These are phyloP conservation scores for Lagenorhynchus albirostris DNA, from an alignment of 2,113 vertebrate species.

Conservation along the genomic window DNA sequence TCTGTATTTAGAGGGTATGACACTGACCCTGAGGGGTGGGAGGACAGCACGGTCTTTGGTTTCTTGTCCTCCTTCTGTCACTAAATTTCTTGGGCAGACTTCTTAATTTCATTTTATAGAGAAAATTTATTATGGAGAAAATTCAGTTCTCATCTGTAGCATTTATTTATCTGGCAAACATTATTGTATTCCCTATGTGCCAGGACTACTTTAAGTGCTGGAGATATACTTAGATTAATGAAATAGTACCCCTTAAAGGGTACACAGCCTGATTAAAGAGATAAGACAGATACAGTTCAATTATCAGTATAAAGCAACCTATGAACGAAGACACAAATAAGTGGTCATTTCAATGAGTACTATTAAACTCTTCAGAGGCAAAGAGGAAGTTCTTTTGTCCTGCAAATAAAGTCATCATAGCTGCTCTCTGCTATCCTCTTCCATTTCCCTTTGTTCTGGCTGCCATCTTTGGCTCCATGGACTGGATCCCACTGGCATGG, in stretches of 20 bases:
- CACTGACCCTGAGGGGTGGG: rapidly evolving
- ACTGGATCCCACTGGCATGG: neutral
- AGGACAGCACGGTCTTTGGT: neutral
- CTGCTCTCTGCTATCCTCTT: neutral
- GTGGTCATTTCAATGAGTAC: neutral
- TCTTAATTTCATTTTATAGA: neutral
- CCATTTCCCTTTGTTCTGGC: neutral
- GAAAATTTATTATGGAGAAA: neutral
- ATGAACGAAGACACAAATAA: neutral
- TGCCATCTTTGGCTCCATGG: neutral
- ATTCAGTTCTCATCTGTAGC: neutral
- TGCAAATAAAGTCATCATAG: neutral
- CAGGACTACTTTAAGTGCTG: neutral
- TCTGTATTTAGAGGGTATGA: neutral
- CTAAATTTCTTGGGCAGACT: neutral
- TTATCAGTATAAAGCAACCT: neutral
- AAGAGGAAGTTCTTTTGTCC: neutral
- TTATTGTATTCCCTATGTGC: neutral
- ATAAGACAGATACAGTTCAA: neutral
- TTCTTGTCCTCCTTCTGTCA: neutral
- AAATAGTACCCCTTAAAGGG: neutral
- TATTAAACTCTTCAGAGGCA: neutral
- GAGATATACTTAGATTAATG: neutral
- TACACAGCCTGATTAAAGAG: neutral
- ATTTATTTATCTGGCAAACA: slow-evolving; percentile 2